These are phyloP conservation scores for Eidolon helvum DNA, from an alignment of 2,113 vertebrate species.

Conservation along the genomic window DNA sequence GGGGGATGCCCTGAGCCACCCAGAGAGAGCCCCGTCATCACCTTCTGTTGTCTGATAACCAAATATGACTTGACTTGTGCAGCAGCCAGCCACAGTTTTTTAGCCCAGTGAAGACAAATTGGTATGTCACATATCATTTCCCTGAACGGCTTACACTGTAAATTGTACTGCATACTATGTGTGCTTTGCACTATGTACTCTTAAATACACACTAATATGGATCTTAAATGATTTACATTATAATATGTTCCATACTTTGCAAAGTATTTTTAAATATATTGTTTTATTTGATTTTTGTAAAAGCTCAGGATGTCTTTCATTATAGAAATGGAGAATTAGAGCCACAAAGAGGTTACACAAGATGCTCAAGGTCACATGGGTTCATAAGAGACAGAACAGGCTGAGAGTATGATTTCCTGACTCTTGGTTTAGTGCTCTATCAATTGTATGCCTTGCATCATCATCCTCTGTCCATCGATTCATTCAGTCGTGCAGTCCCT, in stretches of 20 bases:
- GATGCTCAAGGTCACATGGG: neutral
- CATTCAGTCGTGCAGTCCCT: neutral
- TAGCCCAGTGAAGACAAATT: neutral
- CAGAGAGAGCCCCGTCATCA: neutral
- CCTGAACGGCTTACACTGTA: neutral
- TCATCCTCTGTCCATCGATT: neutral
- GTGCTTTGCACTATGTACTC: constrained; percentile 4
- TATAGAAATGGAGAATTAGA: neutral
- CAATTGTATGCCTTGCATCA: fast-evolving
- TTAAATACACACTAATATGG: neutral
- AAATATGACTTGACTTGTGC: neutral
- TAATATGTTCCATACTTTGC: neutral
- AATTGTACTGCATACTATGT: neutral
- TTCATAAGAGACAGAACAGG: neutral
- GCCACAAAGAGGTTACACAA: neutral
- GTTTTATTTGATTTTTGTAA: constrained; percentile 4
- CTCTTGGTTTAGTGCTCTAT: neutral
- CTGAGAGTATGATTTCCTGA: neutral
- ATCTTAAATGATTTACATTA: constrained; percentile 13
- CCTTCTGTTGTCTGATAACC: neutral
- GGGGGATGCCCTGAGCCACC: neutral
- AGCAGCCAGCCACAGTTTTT: neutral
- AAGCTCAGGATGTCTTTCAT: neutral
- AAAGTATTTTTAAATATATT: neutral
- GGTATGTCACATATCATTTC: neutral